A percentile compares a stretch with the other conserved stretches of the same genome.
phyloP scores from a whole-genome alignment of 2,113 vertebrate species.

The Paramormyrops kingsleyae region DNA sequence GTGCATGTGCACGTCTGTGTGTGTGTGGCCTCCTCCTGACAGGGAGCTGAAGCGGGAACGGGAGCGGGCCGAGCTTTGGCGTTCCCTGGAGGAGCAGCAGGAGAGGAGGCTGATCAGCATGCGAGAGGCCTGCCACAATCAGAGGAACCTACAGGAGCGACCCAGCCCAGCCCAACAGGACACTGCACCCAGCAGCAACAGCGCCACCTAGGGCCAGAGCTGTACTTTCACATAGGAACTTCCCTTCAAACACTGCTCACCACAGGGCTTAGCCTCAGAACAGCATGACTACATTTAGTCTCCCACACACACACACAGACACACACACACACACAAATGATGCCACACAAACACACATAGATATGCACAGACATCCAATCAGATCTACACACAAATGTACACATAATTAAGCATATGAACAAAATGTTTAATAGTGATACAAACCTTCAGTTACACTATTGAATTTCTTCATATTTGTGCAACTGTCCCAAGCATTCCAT shows the following conservation, averaged over 20 bases:
- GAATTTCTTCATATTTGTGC: background rate
- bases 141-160: constrained; percentile 67
- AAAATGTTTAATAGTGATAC: constrained; percentile 24
- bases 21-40: background rate
- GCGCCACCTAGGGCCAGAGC: constrained; percentile 37
- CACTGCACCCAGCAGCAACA: constrained; percentile 50
- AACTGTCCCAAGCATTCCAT: background rate
- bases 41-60: constrained; percentile 79
- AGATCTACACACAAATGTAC: background rate
- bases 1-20: background rate
- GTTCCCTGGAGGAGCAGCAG: constrained; percentile 74
- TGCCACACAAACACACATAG: background rate
- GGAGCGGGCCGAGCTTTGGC: constrained; percentile 78
- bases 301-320: constrained; percentile 18
- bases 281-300: constrained; percentile 1
- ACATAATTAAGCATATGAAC: background rate
- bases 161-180: constrained; percentile 47
- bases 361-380: constrained; percentile 6
- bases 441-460: background rate
- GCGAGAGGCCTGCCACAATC: constrained; percentile 67
- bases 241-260: background rate
- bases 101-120: constrained; percentile 74
- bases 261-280: background rate
- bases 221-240: background rate
- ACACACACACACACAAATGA: constrained; percentile 22